phyloP scores from a whole-genome alignment of 2,113 vertebrate species.

The Trogon surrucura region DNA sequence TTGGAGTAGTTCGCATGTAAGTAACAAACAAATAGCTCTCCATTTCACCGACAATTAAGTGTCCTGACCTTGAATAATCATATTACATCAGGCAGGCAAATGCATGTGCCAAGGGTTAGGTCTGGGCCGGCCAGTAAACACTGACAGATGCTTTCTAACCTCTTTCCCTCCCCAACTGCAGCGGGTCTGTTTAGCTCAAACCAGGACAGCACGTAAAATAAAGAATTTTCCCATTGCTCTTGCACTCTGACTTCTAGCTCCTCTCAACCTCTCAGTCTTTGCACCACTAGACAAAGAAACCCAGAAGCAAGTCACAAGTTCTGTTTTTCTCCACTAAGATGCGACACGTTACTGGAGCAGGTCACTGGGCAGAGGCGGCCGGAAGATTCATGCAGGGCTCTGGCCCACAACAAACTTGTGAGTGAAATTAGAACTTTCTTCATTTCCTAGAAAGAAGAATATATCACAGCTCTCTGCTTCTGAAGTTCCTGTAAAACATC shows the following conservation, averaged over 20 bases:
- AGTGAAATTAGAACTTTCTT: not conserved
- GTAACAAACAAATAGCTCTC: slow-evolving; percentile 13
- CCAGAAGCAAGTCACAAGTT: not conserved
- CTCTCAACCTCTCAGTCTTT: not conserved
- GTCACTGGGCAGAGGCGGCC: not conserved
- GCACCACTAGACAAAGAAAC: not conserved
- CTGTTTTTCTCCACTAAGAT: not conserved
- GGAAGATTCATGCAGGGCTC: not conserved
- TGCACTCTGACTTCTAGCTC: not conserved
- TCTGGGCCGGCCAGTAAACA: too few relatives aligned
- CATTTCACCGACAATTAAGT: slow-evolving; percentile 23
- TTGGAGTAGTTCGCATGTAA: slow-evolving; percentile 3
- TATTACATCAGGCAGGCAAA: not conserved
- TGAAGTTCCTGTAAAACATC: not conserved
- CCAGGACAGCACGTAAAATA: not conserved
- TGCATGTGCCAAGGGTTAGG: not conserved
- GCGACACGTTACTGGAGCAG: not conserved
- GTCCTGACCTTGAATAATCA: slow-evolving; percentile 6
- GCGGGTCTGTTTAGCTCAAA: too few relatives aligned
- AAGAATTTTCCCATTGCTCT: not conserved
- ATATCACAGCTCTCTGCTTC: not conserved
- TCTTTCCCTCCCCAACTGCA: too few relatives aligned
- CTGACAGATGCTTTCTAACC: too few relatives aligned
- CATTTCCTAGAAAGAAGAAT: not conserved
- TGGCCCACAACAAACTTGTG: not conserved